Base-by-base conservation (phyloP, 2,888 invertebrate genomes). In the Lithophane ornitopus region DNA sequence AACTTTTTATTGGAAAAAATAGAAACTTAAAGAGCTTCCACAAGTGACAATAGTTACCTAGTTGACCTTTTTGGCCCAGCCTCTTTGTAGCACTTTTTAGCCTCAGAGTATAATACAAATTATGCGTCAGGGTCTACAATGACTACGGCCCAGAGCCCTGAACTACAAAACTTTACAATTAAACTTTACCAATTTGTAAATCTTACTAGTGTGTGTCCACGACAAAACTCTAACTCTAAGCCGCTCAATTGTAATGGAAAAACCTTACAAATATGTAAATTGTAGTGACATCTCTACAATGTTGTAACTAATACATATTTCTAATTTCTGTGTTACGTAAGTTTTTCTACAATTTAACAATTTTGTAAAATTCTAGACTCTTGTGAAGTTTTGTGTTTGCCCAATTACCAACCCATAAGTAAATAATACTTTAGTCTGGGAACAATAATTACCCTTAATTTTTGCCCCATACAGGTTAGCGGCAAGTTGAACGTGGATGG, bases 401-500 rank as follows among this genome's bases (percentile, higher is more conserved):
- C 22, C 22, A 19, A 22, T 22, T 49, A 22, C 19, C 19, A 49
- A 49, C 52, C 52, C 22, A 3, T 52, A 49, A 8, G 19, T 8
- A 49, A 49, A 49, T 19, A 52, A 52, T 0, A 22, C 52, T 9
- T 52, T 9, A 52, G 8, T 8, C 22, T 52, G 52, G 22, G 22
- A 52, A 22, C 1, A 11, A 22, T 54, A 54, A 1, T 54, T 54
- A 54, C n/a, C n/a, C 11, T 11, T 54, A 26, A 22, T 69, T 16
- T 28, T 34, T 49, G n/a, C n/a, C 3, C 12, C 4, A 65, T 34
- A 1, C 76, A 96, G 96, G 98, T 98, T 95, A 99, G 98, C 92
- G 99, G 99, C 75, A 98, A 98, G 90, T 95, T 99, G 81, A 98
- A 97, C 82, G 98, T 99, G 77, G 98, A 98, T 88, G 98, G 98